These are phyloP conservation scores for Drosophila pegasa DNA, from an alignment of 2,888 invertebrate species.

Conservation along the genomic window DNA sequence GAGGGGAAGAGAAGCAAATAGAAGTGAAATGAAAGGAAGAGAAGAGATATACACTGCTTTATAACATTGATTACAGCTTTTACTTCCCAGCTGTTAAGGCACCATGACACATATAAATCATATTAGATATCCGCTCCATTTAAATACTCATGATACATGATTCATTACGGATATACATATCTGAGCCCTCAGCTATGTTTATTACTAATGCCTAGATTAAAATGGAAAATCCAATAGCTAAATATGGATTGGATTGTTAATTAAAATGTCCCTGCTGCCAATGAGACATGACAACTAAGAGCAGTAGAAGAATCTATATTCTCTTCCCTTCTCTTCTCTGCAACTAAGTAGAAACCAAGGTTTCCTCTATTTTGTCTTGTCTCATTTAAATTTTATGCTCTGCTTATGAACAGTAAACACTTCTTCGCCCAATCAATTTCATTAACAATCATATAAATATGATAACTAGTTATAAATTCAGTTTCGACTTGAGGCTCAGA, in stretches of 20 bases:
- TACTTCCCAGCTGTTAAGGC: too few species aligned
- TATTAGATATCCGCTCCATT: too few species aligned
- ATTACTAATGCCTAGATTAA: neutral
- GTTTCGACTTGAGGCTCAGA: neutral
- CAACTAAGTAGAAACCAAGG: constrained; percentile 1
- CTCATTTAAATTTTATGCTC: neutral
- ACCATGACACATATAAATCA: too few species aligned
- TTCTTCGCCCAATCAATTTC: neutral
- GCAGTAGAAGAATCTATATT: too few species aligned
- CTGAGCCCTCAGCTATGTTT: neutral
- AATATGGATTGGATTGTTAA: neutral
- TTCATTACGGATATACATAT: neutral
- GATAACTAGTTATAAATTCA: neutral
- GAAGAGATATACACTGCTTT: too few species aligned
- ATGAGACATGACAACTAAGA: neutral
- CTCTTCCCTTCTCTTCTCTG: too few species aligned
- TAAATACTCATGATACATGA: neutral
- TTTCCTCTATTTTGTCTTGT: neutral
- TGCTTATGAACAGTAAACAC: neutral
- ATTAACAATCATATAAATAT: constrained; percentile 1
- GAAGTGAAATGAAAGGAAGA: too few species aligned
- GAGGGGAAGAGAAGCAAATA: too few species aligned
- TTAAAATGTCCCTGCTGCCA: constrained; percentile 9
- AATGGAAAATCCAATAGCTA: neutral
- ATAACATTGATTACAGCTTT: too few species aligned